phyloP scores from a whole-genome alignment of 2,113 vertebrate genomes.

The Ictalurus furcatus region DNA sequence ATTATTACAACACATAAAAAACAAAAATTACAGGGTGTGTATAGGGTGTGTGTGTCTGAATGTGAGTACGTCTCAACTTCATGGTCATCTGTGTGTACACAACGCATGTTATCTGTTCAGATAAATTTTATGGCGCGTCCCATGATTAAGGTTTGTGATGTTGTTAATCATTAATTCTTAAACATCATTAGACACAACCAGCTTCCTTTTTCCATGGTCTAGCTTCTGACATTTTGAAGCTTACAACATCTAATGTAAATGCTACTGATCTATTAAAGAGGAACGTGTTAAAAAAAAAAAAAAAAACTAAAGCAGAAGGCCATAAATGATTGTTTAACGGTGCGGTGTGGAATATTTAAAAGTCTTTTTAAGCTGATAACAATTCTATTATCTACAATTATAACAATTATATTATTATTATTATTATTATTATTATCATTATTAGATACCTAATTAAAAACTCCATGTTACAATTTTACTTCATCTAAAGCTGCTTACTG shows the following conservation, averaged over 20 bases:
- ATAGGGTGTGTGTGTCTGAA: constrained; percentile 19
- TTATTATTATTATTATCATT: background rate
- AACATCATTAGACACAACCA: background rate
- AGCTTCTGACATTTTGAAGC: background rate
- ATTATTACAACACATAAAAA: background rate
- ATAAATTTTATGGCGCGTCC: constrained; percentile 20
- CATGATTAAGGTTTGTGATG: background rate
- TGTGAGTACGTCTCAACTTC: background rate
- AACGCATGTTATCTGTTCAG: background rate
- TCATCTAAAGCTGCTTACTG: background rate
- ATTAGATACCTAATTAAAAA: background rate
- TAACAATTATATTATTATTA: background rate
- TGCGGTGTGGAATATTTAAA: background rate
- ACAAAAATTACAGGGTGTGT: background rate
- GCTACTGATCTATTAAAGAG: background rate
- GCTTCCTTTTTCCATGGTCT: background rate
- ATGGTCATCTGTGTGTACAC: background rate
- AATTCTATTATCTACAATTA: background rate
- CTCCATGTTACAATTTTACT: background rate
- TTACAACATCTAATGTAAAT: background rate
- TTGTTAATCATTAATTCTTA: constrained; percentile 55
- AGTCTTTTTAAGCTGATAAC: background rate
- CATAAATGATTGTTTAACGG: background rate
- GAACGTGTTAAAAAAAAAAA: background rate
- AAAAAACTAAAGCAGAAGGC: background rate